A percentile compares a stretch with the other conserved stretches of the same genome.
phyloP scores from a whole-genome alignment of 2,888 invertebrate species.

The Amphipyra berbera region DNA sequence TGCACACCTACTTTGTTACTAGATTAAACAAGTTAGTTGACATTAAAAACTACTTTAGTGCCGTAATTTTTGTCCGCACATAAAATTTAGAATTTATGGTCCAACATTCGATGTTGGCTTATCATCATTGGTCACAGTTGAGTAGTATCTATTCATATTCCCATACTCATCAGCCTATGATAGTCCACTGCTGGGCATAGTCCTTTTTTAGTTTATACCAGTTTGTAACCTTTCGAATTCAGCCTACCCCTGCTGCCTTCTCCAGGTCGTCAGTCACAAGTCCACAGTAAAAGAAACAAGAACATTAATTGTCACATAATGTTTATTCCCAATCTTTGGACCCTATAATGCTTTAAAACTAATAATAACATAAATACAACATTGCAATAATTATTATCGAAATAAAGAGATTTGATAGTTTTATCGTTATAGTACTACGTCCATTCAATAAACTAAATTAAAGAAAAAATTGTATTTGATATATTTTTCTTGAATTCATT shows the following conservation, averaged over 20 bases:
- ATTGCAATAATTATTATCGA: constrained; percentile 81
- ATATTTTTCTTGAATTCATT: constrained; percentile 65
- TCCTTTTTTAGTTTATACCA: too few relatives aligned
- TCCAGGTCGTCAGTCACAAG: constrained; percentile 16
- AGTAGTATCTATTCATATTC: too few relatives aligned
- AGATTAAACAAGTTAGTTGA: constrained; percentile 59
- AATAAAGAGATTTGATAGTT: constrained; percentile 74
- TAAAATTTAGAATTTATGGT: constrained; percentile 41
- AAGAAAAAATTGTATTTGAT: constrained; percentile 44
- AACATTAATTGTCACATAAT: constrained; percentile 89
- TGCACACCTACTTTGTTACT: constrained; percentile 51
- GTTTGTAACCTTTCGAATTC: too few relatives aligned
- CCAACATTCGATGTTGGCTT: constrained; percentile 20
- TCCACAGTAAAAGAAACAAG: constrained; percentile 76
- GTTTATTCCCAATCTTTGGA: constrained; percentile 93
- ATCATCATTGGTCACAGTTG: too few relatives aligned
- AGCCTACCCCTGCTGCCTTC: not conserved
- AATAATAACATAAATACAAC: constrained; percentile 89
- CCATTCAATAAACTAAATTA: constrained; percentile 72
- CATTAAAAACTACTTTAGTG: constrained; percentile 55
- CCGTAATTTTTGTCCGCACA: constrained; percentile 31
- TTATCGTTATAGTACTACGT: constrained; percentile 58
- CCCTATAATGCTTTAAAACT: constrained; percentile 93
- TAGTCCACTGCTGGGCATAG: too few relatives aligned
- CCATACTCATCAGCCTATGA: too few relatives aligned